phyloP scores from a whole-genome alignment of 2,888 invertebrate species.

The Oscheius sp. region DNA sequence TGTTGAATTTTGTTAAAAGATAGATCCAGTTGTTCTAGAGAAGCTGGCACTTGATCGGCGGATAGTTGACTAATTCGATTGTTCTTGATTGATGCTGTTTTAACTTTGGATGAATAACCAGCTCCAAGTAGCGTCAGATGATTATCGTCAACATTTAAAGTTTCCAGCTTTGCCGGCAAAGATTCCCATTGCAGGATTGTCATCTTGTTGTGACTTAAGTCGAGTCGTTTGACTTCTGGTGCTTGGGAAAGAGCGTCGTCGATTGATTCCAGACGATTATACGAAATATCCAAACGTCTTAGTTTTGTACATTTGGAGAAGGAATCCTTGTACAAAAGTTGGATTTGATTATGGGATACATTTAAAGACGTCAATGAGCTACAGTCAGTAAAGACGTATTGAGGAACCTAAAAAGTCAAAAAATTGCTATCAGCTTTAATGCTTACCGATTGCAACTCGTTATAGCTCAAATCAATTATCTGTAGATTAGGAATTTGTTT shows the following conservation, averaged over 20 bases:
- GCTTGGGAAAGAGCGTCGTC: constrained; percentile 45
- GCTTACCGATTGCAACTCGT: constrained; percentile 51
- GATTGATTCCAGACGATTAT: constrained; percentile 54
- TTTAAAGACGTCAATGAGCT: constrained; percentile 52
- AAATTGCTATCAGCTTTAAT: not conserved
- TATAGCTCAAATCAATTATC: constrained; percentile 53
- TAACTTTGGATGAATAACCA: constrained; percentile 29
- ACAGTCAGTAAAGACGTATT: constrained; percentile 63
- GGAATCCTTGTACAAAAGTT: constrained; percentile 56
- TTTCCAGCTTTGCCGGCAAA: constrained; percentile 46
- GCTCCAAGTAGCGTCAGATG: constrained; percentile 49
- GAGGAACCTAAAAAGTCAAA: constrained; percentile 45
- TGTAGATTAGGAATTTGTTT: constrained; percentile 59
- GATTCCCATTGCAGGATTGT: constrained; percentile 44
- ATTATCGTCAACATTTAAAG: constrained; percentile 48
- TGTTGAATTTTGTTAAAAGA: constrained; percentile 36
- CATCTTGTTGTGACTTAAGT: constrained; percentile 47
- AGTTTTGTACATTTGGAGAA: constrained; percentile 61
- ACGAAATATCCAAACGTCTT: constrained; percentile 51
- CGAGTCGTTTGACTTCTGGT: constrained; percentile 34
- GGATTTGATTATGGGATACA: constrained; percentile 56
- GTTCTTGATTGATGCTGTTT: constrained; percentile 39
- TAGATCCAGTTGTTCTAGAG: constrained; percentile 47
- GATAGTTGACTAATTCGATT: constrained; percentile 53
- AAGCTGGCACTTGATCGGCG: constrained; percentile 50